Conservation (phyloP, 2,888 invertebrate genomes). For the Molanna angustata region DNA sequence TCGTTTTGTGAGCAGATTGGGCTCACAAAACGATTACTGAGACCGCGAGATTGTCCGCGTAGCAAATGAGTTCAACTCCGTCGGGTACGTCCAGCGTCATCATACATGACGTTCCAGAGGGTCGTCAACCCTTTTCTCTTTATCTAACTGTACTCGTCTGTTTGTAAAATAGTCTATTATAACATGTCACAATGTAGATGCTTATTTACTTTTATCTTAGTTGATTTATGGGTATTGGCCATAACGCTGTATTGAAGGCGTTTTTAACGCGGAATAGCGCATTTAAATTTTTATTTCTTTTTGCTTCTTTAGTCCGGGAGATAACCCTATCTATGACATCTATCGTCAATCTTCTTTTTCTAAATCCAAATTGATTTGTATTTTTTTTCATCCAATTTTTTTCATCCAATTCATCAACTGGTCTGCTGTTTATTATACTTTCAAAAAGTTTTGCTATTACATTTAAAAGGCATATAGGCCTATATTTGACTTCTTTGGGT, state of each 20-base stretch:
- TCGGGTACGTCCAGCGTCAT: neutral
- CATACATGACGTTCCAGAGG: slow-evolving; percentile 2
- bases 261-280: neutral
- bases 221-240: neutral
- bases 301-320: neutral
- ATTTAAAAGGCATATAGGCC: too few relatives aligned
- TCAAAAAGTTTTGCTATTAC: too few relatives aligned
- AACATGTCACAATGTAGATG: neutral
- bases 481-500: too few relatives aligned
- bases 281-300: neutral
- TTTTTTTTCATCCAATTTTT: too few relatives aligned
- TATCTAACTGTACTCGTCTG: neutral
- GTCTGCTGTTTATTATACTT: too few relatives aligned
- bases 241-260: neutral
- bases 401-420: too few relatives aligned
- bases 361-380: too few relatives aligned
- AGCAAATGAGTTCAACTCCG: neutral
- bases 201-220: neutral
- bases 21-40: neutral
- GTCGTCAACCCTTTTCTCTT: neutral
- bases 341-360: neutral
- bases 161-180: slow-evolving; percentile 1
- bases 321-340: neutral
- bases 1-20: neutral
- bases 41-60: slow-evolving; percentile 1